phyloP scores from a whole-genome alignment of 1,140 invertebrate genomes.

The Drosophila varians region DNA sequence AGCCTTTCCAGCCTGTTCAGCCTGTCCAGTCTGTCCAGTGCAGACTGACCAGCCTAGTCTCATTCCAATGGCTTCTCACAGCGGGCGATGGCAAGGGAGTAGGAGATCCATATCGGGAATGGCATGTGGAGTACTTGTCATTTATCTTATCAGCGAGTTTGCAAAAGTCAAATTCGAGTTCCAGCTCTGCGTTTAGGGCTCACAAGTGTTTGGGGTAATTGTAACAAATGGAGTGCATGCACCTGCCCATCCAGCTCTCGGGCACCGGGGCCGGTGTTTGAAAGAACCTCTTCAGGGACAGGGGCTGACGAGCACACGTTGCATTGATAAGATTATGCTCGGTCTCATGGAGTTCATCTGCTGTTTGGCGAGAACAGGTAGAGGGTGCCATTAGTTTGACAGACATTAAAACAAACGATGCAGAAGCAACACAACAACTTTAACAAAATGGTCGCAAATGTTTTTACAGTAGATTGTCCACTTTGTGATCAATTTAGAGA shows the following conservation, averaged over 20 bases:
- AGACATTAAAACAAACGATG: neutral
- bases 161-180: conserved; percentile 48
- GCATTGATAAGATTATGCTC: conserved; percentile 71
- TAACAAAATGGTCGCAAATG: neutral
- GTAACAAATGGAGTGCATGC: conserved; percentile 65
- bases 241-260: conserved; percentile 45
- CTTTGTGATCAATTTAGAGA: neutral
- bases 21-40: conserved; percentile 23
- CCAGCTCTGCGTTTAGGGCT: conserved; percentile 29
- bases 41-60: neutral
- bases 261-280: conserved; percentile 18
- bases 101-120: conserved; percentile 19
- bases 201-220: conserved; percentile 71
- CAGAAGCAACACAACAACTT: neutral
- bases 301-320: conserved; percentile 44
- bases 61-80: conserved; percentile 11
- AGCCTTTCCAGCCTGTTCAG: conserved; percentile 34
- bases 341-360: conserved; percentile 44
- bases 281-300: conserved; percentile 26
- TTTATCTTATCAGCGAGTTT: conserved; percentile 69
- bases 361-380: conserved; percentile 48
- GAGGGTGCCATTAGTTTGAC: conserved; percentile 21
- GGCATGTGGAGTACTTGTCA: conserved; percentile 60
- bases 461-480: neutral
- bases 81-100: conserved; percentile 23